These are phyloP conservation scores for Troglohyphantes excavatus DNA, from an alignment of 2,888 invertebrate genomes.

Conservation along the genomic window DNA sequence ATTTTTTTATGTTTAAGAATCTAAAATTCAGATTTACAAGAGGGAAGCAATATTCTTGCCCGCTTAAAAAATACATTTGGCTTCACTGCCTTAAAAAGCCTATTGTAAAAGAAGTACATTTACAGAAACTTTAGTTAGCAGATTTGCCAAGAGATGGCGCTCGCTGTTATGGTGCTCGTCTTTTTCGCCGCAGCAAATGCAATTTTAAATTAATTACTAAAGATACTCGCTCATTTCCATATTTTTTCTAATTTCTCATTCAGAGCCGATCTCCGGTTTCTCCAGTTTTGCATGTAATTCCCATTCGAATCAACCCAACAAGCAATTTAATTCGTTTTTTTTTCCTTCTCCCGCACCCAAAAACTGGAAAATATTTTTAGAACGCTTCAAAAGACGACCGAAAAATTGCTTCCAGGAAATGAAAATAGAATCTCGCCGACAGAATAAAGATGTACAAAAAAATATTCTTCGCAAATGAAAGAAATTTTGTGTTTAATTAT, in stretches of 20 bases:
- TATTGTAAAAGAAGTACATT: neutral
- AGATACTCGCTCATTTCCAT: conserved; percentile 66
- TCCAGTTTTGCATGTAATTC: conserved; percentile 31
- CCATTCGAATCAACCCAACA: conserved; percentile 39
- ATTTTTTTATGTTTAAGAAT: too few relatives aligned
- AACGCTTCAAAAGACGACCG: conserved; percentile 33
- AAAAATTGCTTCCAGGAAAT: conserved; percentile 34
- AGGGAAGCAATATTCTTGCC: too few relatives aligned
- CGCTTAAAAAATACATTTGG: neutral
- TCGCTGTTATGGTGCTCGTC: neutral
- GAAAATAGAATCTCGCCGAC: conserved; percentile 27
- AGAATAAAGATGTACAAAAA: neutral
- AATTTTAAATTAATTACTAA: conserved; percentile 72
- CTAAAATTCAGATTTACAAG: too few relatives aligned
- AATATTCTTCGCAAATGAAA: conserved; percentile 24
- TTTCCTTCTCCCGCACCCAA: conserved; percentile 1
- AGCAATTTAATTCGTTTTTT: conserved; percentile 66
- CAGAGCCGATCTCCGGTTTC: conserved; percentile 4
- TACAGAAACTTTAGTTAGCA: neutral
- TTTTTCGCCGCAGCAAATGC: neutral
- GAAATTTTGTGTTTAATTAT: conserved; percentile 63
- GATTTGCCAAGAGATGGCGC: conserved; percentile 46
- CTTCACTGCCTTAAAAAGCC: neutral
- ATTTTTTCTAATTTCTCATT: conserved; percentile 54
- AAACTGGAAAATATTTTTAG: conserved; percentile 66